A percentile compares a stretch with the other conserved stretches of the same genome.
phyloP scores from a whole-genome alignment of 2,888 invertebrate species.

The Pediacus dermestoides region DNA sequence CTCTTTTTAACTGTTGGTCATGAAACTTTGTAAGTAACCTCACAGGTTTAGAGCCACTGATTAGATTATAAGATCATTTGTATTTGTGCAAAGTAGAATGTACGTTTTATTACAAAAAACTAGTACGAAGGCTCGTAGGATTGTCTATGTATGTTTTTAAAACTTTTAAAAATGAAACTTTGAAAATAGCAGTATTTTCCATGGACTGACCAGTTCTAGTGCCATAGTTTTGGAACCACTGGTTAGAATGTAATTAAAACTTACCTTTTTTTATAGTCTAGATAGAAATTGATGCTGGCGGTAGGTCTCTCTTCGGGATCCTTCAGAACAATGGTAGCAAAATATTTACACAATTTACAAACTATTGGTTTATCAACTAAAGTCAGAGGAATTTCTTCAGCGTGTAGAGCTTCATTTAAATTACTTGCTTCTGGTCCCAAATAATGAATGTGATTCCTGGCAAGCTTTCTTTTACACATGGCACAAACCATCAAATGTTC shows the following conservation, averaged over 20 bases:
- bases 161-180: too few species aligned
- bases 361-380: constrained; percentile 69
- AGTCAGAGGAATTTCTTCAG: constrained; percentile 65
- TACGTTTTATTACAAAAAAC: too few species aligned
- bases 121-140: too few species aligned
- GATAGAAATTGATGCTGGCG: constrained; percentile 55
- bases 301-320: constrained; percentile 52
- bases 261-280: constrained; percentile 63
- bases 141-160: too few species aligned
- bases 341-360: constrained; percentile 79
- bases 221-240: too few species aligned
- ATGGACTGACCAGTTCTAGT: too few species aligned
- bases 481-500: constrained; percentile 73
- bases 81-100: too few species aligned
- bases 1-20: too few species aligned
- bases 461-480: constrained; percentile 71
- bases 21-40: too few species aligned
- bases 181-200: too few species aligned
- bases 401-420: constrained; percentile 54
- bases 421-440: constrained; percentile 58
- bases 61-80: too few species aligned
- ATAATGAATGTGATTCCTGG: constrained; percentile 73
- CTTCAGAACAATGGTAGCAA: constrained; percentile 68
- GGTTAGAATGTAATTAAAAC: constrained; percentile 21
- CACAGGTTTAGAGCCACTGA: too few species aligned